A percentile compares a stretch with the other conserved stretches of the same genome.
Evolutionary conservation across 2,113 vertebrate species (phyloP).

Genomic region (Perccottus glenii): DNA sequence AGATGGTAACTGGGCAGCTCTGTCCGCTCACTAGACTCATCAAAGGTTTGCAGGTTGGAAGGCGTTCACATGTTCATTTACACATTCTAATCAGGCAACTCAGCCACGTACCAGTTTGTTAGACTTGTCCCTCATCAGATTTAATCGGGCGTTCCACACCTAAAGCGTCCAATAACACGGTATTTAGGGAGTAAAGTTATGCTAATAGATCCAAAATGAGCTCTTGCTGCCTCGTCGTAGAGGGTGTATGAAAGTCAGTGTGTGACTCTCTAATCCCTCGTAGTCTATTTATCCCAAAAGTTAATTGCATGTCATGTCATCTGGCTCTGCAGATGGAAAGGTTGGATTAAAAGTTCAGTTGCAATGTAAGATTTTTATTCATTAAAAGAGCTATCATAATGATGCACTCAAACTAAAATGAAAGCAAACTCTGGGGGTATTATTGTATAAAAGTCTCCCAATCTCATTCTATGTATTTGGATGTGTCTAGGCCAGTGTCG

Average conservation of each 20-base stretch:
- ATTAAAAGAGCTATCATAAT: conserved; percentile 9
- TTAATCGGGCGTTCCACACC: conserved; percentile 49
- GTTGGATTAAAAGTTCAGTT: conserved; percentile 65
- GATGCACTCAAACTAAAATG: not conserved
- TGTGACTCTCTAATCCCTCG: conserved; percentile 55
- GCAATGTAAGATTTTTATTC: conserved; percentile 32
- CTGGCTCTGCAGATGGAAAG: conserved; percentile 60
- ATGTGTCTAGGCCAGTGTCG: not conserved
- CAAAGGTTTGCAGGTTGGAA: conserved; percentile 47
- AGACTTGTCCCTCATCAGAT: conserved; percentile 32
- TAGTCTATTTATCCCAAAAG: conserved; percentile 43
- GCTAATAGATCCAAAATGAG: conserved; percentile 46
- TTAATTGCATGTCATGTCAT: conserved; percentile 67
- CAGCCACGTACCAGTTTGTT: not conserved
- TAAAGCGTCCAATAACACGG: conserved; percentile 55
- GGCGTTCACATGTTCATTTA: conserved; percentile 21
- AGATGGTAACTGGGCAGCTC: conserved; percentile 58
- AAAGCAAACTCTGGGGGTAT: not conserved
- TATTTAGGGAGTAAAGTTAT: conserved; percentile 52
- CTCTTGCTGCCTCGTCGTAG: conserved; percentile 20
- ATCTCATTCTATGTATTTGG: not conserved
- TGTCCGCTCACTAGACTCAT: conserved; percentile 35
- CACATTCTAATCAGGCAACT: conserved; percentile 41
- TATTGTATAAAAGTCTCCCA: not conserved
- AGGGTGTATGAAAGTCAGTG: conserved; percentile 52